Base-by-base conservation (phyloP, 37 sponge, comb jelly and placozoan species). In the Ephydatia muelleri region DNA sequence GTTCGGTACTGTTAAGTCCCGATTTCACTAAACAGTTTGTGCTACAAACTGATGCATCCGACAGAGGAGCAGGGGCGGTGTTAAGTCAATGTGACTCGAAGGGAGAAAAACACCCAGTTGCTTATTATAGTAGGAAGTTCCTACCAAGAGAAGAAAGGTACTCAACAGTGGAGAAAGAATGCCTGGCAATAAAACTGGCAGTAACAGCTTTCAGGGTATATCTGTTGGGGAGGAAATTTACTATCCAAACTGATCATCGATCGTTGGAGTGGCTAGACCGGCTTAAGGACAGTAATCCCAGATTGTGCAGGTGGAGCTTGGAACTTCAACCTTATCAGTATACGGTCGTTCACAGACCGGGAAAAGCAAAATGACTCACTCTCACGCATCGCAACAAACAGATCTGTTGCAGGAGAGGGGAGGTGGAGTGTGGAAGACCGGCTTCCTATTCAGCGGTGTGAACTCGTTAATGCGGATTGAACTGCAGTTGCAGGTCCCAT, bases 81-180 rank as follows among this genome's bases (percentile, higher is more conserved):
- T 31, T 86, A 25, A 86, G 86, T 47, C 86, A 86, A 47, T 22
- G 28, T 12, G 72, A 68, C 65, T 27, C 38, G 16, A 66, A 78
- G 65, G 86, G 80, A 34, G 85, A 65, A 28, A 77, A 84, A 13
- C 85, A 77, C 47, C 85, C 85, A 67, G 71, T 84, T 26, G 85
- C 85, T 38, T 84, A 65, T 36, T 78, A 40, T 30, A 78, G 78
- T 37, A 67, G 85, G 43, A 84, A 84, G 48, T 32, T 84, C 26
- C 48, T 84, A n/a, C n/a, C n/a, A n/a, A n/a, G n/a, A n/a, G n/a
- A n/a, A 5, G 40, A 38, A 0, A 32, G 43, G 16, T 76, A 76
- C 70, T 68, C 78, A 2, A 77, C 84, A 5, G 49, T 83, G 30
- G 84, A 83, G 67, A 83, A 83, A 37, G 75, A 82, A 39, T 83